Evolutionary conservation across 2,797 vertebrate genomes (phyloP).

Genomic region (Decapterus maruadsi): DNA sequence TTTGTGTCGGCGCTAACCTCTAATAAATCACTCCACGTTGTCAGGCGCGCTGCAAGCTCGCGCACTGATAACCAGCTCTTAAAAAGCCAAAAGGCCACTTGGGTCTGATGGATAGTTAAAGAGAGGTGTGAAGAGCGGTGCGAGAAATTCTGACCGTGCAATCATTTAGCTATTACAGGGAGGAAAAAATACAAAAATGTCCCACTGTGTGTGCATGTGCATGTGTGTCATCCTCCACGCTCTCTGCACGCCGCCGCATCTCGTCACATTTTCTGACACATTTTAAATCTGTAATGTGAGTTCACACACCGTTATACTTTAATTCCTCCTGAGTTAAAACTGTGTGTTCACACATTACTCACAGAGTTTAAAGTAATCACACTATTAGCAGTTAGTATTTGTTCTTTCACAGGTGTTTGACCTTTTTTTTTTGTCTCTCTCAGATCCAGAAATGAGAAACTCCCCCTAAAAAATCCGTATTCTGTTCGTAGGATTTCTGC

Average conservation of each 20-base stretch:
- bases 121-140: slow-evolving; percentile 49
- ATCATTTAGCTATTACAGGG: slow-evolving; percentile 26
- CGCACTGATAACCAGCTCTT: slow-evolving; percentile 51
- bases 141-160: slow-evolving; percentile 27
- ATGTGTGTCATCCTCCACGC: neutral
- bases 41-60: slow-evolving; percentile 47
- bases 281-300: slow-evolving; percentile 39
- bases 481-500: neutral
- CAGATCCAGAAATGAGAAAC: neutral
- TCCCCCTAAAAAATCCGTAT: too few relatives aligned
- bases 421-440: neutral
- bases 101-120: slow-evolving; percentile 51
- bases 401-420: neutral
- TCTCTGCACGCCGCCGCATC: neutral
- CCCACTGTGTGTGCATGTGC: neutral
- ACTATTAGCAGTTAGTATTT: neutral
- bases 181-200: neutral
- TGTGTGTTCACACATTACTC: slow-evolving; percentile 32
- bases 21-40: slow-evolving; percentile 74
- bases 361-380: slow-evolving; percentile 19
- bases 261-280: slow-evolving; percentile 49
- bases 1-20: slow-evolving; percentile 70
- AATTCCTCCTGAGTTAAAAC: slow-evolving; percentile 4
- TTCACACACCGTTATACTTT: slow-evolving; percentile 21
- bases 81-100: slow-evolving; percentile 57